A percentile compares a stretch with the other conserved stretches of the same genome.
These are phyloP conservation scores for Spinus olivaceus DNA, from an alignment of 2,797 vertebrate genomes.

Conservation along the genomic window DNA sequence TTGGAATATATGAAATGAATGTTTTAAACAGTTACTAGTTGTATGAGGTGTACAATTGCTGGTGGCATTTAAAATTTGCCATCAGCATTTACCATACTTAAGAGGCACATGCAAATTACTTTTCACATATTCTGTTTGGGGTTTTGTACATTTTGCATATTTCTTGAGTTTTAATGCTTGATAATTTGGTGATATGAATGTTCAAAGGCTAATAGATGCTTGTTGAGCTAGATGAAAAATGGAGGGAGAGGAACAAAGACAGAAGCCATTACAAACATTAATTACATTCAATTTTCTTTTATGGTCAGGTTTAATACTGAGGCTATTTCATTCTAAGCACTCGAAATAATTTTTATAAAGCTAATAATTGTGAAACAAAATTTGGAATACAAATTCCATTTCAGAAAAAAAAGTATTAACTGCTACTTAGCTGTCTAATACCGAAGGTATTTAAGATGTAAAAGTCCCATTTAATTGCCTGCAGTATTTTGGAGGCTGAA, in stretches of 20 bases:
- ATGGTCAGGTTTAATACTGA: background rate
- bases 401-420: background rate
- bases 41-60: background rate
- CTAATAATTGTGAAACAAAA: background rate
- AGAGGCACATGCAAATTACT: background rate
- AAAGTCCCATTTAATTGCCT: background rate
- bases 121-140: background rate
- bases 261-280: background rate
- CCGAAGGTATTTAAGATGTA: background rate
- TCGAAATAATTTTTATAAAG: constrained; percentile 5
- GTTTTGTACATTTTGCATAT: background rate
- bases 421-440: background rate
- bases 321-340: background rate
- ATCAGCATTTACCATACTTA: background rate
- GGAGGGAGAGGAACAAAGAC: background rate
- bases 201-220: background rate
- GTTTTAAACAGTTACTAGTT: background rate
- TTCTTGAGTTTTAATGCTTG: background rate
- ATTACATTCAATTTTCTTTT: background rate
- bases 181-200: background rate
- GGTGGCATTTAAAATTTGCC: background rate
- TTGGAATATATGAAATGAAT: background rate
- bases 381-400: background rate
- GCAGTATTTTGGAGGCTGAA: background rate
- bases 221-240: background rate